Percentiles rank a stretch among this genome's conserved stretches.
Conservation (phyloP, 2,888 invertebrate species). For the Chydorus sphaericus region DNA sequence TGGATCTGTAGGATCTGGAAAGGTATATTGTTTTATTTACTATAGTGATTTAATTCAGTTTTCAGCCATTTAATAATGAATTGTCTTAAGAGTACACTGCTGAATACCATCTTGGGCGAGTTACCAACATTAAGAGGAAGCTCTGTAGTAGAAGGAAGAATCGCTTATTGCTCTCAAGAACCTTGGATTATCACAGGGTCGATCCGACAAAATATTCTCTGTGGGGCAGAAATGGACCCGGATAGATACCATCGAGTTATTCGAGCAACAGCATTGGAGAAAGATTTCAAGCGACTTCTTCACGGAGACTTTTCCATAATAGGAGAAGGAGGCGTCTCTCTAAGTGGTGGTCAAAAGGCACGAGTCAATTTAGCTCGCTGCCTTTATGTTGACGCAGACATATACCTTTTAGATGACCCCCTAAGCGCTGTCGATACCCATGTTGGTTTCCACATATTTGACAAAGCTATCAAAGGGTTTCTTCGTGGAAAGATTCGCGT, state of each 20-base stretch:
- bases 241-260: slow-evolving; percentile 52
- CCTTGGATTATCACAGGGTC: slow-evolving; percentile 21
- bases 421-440: slow-evolving; percentile 35
- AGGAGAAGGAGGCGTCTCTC: slow-evolving; percentile 68
- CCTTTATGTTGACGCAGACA: slow-evolving; percentile 33
- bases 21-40: too few species aligned
- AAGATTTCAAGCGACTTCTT: slow-evolving; percentile 58
- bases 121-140: slow-evolving; percentile 28
- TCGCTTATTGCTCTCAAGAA: slow-evolving; percentile 27
- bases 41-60: too few species aligned
- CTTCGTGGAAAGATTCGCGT: slow-evolving; percentile 29
- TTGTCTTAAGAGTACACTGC: slow-evolving; percentile 18
- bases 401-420: slow-evolving; percentile 36
- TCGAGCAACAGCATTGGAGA: slow-evolving; percentile 49
- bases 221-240: slow-evolving; percentile 25
- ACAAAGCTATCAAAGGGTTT: slow-evolving; percentile 28
- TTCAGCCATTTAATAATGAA: background rate
- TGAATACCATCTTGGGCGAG: slow-evolving; percentile 32
- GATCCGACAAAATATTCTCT: slow-evolving; percentile 21
- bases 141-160: slow-evolving; percentile 28
- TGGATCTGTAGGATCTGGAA: slow-evolving; percentile 79
- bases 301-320: slow-evolving; percentile 70
- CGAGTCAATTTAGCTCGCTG: slow-evolving; percentile 49
- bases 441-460: slow-evolving; percentile 33
- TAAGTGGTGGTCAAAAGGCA: slow-evolving; percentile 81